Conservation (phyloP, 2,797 vertebrate genomes). For the Gambelia wislizenii region DNA sequence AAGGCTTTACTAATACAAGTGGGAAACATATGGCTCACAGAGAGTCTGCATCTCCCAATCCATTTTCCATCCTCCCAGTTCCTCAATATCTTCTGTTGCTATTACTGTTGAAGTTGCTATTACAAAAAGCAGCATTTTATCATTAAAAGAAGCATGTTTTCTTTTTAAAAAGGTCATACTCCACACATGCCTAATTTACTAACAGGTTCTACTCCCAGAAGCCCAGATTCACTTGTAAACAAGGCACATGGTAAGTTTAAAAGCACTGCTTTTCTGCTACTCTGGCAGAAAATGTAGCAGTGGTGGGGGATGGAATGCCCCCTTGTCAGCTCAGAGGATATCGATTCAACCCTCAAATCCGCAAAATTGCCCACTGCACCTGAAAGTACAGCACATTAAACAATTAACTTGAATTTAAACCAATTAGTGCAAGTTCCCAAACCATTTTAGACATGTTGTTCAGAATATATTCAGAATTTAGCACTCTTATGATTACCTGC, state of each 20-base stretch:
- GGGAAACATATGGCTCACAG: too few relatives aligned
- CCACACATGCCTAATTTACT: too few relatives aligned
- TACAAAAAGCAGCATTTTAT: background rate
- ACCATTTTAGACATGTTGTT: background rate
- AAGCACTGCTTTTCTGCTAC: background rate
- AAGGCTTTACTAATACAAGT: background rate
- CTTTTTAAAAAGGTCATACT: too few relatives aligned
- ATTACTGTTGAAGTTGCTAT: too few relatives aligned
- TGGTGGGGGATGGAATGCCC: background rate
- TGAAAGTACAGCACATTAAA: background rate
- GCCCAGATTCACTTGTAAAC: background rate
- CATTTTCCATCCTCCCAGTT: too few relatives aligned
- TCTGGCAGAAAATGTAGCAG: background rate
- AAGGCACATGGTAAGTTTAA: background rate
- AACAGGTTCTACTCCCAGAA: too few relatives aligned
- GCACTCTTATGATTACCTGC: conserved; percentile 80
- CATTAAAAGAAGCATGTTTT: background rate
- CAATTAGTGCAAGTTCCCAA: background rate
- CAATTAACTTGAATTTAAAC: background rate
- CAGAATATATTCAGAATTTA: background rate
- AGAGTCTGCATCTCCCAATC: too few relatives aligned
- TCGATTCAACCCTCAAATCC: background rate
- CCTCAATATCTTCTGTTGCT: too few relatives aligned
- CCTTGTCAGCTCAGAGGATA: background rate
- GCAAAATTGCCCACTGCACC: too few relatives aligned